Percentiles rank a stretch among this genome's conserved stretches.
These are phyloP conservation scores for Drosophila cardini DNA, from an alignment of 1,140 invertebrate genomes.

Conservation along the genomic window DNA sequence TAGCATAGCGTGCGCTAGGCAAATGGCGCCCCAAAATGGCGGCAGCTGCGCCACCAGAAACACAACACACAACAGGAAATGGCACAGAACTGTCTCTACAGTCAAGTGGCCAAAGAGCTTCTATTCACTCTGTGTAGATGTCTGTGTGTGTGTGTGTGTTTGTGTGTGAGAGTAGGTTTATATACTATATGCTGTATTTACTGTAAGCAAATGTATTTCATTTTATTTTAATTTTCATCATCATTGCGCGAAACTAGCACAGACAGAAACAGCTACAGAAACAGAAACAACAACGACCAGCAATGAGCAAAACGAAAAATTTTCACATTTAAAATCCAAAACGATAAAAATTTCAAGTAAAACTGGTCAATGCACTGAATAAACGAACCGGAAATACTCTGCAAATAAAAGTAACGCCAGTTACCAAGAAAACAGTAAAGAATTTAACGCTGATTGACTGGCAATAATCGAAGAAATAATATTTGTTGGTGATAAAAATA, in stretches of 20 bases:
- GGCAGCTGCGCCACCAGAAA: constrained; percentile 64
- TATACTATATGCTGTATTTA: constrained; percentile 33
- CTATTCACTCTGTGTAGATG: constrained; percentile 3
- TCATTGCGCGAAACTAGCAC: constrained; percentile 78
- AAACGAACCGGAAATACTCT: constrained; percentile 40
- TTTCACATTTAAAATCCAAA: constrained; percentile 78
- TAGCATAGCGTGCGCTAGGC: constrained; percentile 69
- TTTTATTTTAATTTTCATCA: constrained; percentile 83
- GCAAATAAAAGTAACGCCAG: not conserved
- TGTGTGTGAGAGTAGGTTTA: too few species aligned
- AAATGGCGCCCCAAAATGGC: constrained; percentile 62
- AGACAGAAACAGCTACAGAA: constrained; percentile 36
- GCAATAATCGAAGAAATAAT: not conserved
- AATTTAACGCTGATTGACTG: not conserved
- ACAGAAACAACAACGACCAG: constrained; percentile 41
- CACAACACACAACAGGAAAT: constrained; percentile 68
- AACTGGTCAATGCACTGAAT: not conserved
- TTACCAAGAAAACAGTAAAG: too few species aligned
- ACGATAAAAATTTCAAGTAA: constrained; percentile 74
- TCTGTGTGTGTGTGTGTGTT: constrained; percentile 24
- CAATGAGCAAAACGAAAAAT: constrained; percentile 53
- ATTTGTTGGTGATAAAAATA: not conserved
- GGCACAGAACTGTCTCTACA: constrained; percentile 68
- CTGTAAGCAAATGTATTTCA: constrained; percentile 75
- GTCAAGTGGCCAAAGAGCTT: constrained; percentile 39